phyloP scores from a whole-genome alignment of 2,797 vertebrate genomes.

The Spea hammondii region DNA sequence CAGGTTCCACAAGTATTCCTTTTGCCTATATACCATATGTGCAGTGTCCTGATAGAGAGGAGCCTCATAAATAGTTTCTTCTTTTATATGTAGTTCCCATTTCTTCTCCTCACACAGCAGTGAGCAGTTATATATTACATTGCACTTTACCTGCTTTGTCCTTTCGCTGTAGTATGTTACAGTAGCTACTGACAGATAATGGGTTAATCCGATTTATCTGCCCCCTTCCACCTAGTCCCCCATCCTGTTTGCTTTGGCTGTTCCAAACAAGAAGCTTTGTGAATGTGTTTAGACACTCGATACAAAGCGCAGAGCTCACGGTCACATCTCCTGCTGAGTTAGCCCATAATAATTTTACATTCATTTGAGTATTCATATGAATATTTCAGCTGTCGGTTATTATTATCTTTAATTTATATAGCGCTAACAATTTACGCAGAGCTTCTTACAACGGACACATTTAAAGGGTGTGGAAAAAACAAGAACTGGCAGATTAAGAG shows the following conservation, averaged over 20 bases:
- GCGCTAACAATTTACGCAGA: too few relatives aligned
- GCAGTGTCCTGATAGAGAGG: too few relatives aligned
- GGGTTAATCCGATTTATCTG: conserved; percentile 37
- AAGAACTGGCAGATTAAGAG: too few relatives aligned
- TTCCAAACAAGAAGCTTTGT: conserved; percentile 50
- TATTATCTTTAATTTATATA: neutral
- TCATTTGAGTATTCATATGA: conserved; percentile 20
- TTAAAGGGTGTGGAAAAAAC: too few relatives aligned
- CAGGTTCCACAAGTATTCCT: neutral
- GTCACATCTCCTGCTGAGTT: conserved; percentile 41
- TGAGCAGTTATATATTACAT: neutral
- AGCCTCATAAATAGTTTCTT: too few relatives aligned
- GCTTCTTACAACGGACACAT: too few relatives aligned
- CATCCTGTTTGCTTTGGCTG: conserved; percentile 54
- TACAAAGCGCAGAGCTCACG: conserved; percentile 45
- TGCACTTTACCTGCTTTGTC: too few relatives aligned
- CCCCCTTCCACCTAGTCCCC: conserved; percentile 29
- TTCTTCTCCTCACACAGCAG: neutral
- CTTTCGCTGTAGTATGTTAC: neutral
- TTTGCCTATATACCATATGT: too few relatives aligned
- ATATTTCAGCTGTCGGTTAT: conserved; percentile 27
- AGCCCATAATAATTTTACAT: conserved; percentile 17
- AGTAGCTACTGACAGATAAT: neutral
- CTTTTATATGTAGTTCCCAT: too few relatives aligned
- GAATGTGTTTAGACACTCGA: conserved; percentile 53